phyloP scores from a whole-genome alignment of 92 coral and sea anemone species.

The Bergia puertoricense region DNA sequence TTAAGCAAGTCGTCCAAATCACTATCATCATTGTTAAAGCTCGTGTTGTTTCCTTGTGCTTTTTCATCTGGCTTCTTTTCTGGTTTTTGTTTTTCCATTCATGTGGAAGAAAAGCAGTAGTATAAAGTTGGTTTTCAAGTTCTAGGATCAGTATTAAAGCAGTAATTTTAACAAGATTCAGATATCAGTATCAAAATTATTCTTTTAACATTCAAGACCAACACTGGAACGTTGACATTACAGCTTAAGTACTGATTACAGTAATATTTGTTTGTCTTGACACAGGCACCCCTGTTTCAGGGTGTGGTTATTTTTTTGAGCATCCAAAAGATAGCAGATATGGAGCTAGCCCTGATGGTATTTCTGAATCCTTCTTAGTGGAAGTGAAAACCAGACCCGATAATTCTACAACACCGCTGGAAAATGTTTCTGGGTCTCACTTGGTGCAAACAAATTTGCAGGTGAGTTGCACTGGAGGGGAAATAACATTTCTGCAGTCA shows the following conservation, averaged over 20 bases:
- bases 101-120: not conserved
- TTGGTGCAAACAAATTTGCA: slow-evolving; percentile 47
- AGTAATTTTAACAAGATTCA: too few relatives aligned
- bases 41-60: not conserved
- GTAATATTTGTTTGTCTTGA: slow-evolving; percentile 15
- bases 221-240: too few relatives aligned
- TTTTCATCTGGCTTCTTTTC: not conserved
- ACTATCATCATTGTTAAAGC: slow-evolving; percentile 30
- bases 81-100: slow-evolving; percentile 18
- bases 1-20: slow-evolving; percentile 70
- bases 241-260: too few relatives aligned
- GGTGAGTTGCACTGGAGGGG: slow-evolving; percentile 33
- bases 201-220: too few relatives aligned
- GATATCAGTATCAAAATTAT: too few relatives aligned
- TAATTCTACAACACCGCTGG: slow-evolving; percentile 20
- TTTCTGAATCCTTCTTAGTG: slow-evolving; percentile 29
- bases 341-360: slow-evolving; percentile 61
- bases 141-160: too few relatives aligned
- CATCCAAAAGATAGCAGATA: slow-evolving; percentile 40
- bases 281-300: slow-evolving; percentile 44
- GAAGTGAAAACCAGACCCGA: slow-evolving; percentile 51
- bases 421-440: slow-evolving; percentile 37
- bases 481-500: slow-evolving; percentile 48
- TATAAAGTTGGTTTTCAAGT: too few relatives aligned
- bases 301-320: slow-evolving; percentile 47